A percentile compares a stretch with the other conserved stretches of the same genome.
These are phyloP conservation scores for Harmothoe impar DNA, from an alignment of 2,888 invertebrate species.

Conservation along the genomic window DNA sequence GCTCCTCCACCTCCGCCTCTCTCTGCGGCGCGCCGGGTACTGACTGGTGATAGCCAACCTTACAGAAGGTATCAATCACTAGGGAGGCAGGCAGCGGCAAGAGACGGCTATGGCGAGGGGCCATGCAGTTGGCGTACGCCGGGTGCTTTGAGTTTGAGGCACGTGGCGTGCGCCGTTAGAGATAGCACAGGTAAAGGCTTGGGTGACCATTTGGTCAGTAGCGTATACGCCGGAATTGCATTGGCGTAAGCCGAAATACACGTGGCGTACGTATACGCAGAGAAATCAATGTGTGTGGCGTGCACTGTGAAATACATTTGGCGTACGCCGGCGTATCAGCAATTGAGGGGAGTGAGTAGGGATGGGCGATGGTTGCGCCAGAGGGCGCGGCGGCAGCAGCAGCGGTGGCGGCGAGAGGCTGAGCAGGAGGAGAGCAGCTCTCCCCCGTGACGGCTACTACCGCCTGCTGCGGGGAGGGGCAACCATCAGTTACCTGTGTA, in stretches of 20 bases:
- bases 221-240: no score
- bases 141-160: no score
- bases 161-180: no score
- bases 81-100: not conserved
- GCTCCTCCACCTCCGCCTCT: not conserved
- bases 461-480: not conserved
- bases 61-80: not conserved
- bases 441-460: not conserved
- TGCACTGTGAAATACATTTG: no score
- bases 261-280: no score
- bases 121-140: not conserved
- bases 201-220: no score
- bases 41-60: slow-evolving; percentile 20
- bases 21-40: not conserved
- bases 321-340: no score
- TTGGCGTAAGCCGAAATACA: no score
- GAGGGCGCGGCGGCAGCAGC: not conserved
- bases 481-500: not conserved
- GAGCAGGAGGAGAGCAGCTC: no score
- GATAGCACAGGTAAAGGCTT: no score
- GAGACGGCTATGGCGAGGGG: not conserved
- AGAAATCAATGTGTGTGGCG: no score
- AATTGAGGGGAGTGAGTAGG: not conserved
- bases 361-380: no score
- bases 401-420: not conserved